Base-by-base conservation (phyloP, 2,888 invertebrate genomes). In the Mantis religiosa region DNA sequence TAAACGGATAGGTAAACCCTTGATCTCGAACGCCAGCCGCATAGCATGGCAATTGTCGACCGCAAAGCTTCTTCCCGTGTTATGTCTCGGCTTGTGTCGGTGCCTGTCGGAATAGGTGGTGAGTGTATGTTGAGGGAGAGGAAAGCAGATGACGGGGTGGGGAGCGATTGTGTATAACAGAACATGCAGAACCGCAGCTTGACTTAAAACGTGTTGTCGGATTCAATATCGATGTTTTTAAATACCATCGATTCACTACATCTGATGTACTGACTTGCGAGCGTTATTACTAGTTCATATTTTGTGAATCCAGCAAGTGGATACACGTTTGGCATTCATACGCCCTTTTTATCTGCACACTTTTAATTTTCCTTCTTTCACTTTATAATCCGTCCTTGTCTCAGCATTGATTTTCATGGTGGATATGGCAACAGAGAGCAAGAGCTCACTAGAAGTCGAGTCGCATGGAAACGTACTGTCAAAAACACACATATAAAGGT, bases 371-470 rank as follows among this genome's bases (percentile, higher is more conserved):
- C 82, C 47, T 71, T 41, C 71, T 54, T 89, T 54, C 88, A 28
- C 86, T 28, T 28, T 25, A 25, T 54, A 41, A n/a, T 83, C 89
- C 83, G 47, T 84, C 88, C 83, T 71, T 34, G 83, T 83, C 83
- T 87, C 82, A 87, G 90, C 90, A 90, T 90, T 90, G 90, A 90
- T 90, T 90, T 90, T 90, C 88, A 89, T 54, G 87, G 90, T 84
- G 89, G 82, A 88, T 89, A 88, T 89, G 90, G 90, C 90, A 88
- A 87, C 89, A 82, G 28, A 82, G 41, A 41, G 41, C 41, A 41
- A 41, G 41, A 41, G 89, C 89, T 27, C 34, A 28, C 81, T 87
- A 85, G 89, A 89, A 82, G 89, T 82, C 81, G 82, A 27, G 41
- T 28, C 34, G 34, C 28, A 85, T n/a, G n/a, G 34, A 47, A 34